Percentiles rank a stretch among this genome's conserved stretches.
phyloP scores from a whole-genome alignment of 2,113 vertebrate species.

The Rhodinocichla rosea region DNA sequence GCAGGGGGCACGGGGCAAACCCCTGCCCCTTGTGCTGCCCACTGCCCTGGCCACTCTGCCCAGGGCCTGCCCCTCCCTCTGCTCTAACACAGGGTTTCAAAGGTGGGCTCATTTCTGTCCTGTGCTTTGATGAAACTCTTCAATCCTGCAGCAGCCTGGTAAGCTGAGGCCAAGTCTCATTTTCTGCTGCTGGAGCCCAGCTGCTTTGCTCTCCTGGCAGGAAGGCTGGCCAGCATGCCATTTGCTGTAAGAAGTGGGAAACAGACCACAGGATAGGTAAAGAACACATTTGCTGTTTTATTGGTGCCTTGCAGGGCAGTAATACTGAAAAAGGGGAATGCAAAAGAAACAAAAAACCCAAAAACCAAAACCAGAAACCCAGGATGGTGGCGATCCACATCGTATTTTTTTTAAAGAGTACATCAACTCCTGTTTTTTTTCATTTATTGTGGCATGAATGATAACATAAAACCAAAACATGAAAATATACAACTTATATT shows the following conservation, averaged over 20 bases:
- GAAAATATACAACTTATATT: conserved; percentile 99
- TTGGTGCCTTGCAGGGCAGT: conserved; percentile 98
- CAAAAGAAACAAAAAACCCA: conserved; percentile 72
- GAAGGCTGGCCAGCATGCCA: neutral
- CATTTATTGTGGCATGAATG: conserved; percentile 97
- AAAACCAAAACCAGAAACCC: conserved; percentile 59
- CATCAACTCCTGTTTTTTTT: conserved; percentile 86
- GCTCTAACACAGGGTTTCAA: neutral
- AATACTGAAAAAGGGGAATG: conserved; percentile 99
- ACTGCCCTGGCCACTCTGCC: rapidly evolving
- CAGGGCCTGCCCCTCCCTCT: neutral
- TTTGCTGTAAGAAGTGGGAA: conserved; percentile 61
- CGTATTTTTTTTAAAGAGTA: conserved; percentile 87
- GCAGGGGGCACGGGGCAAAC: neutral
- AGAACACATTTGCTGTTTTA: conserved; percentile 99
- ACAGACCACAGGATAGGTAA: conserved; percentile 84
- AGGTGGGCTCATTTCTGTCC: neutral
- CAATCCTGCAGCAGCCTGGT: neutral
- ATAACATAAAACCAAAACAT: conserved; percentile 99
- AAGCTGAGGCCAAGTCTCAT: neutral
- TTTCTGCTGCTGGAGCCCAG: neutral
- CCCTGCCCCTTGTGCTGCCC: neutral
- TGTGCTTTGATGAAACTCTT: neutral
- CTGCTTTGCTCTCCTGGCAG: neutral
- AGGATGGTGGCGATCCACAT: conserved; percentile 92